Conservation (phyloP, 2,888 invertebrate genomes). For the Chesias legatella region DNA sequence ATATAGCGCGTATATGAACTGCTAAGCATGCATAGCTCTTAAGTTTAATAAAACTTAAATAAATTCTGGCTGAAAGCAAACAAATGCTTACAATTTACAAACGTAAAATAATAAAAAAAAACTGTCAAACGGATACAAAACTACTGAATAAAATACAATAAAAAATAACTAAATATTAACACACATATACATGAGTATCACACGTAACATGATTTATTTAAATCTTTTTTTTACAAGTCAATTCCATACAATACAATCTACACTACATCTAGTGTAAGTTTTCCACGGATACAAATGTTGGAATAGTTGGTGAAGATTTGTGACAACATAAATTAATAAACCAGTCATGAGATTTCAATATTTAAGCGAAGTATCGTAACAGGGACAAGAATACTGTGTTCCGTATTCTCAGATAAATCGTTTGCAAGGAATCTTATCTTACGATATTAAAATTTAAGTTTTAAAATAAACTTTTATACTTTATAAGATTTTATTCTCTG, state of each 20-base stretch:
- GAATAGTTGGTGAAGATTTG: constrained; percentile 6
- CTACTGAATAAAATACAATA: constrained; percentile 31
- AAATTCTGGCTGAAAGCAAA: constrained; percentile 71
- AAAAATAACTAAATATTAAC: constrained; percentile 43
- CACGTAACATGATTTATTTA: constrained; percentile 39
- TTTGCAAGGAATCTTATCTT: too few species aligned
- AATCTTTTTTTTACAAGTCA: constrained; percentile 34
- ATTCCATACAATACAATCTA: constrained; percentile 29
- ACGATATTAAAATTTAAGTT: too few species aligned
- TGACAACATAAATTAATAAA: not conserved
- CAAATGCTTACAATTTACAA: constrained; percentile 81
- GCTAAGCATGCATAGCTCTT: constrained; percentile 79
- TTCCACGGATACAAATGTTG: constrained; percentile 2
- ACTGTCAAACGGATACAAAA: constrained; percentile 40
- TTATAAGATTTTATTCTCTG: too few species aligned
- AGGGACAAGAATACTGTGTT: too few species aligned
- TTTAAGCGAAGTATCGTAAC: too few species aligned
- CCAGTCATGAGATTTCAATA: too few species aligned
- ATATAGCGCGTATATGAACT: constrained; percentile 78
- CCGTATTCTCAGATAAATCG: too few species aligned
- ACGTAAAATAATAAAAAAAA: constrained; percentile 43
- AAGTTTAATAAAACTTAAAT: constrained; percentile 44
- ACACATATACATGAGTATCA: constrained; percentile 56
- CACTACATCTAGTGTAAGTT: not conserved
- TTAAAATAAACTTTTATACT: too few species aligned